These are phyloP conservation scores for Dissostichus mawsoni DNA, from an alignment of 2,113 vertebrate genomes.

Conservation along the genomic window DNA sequence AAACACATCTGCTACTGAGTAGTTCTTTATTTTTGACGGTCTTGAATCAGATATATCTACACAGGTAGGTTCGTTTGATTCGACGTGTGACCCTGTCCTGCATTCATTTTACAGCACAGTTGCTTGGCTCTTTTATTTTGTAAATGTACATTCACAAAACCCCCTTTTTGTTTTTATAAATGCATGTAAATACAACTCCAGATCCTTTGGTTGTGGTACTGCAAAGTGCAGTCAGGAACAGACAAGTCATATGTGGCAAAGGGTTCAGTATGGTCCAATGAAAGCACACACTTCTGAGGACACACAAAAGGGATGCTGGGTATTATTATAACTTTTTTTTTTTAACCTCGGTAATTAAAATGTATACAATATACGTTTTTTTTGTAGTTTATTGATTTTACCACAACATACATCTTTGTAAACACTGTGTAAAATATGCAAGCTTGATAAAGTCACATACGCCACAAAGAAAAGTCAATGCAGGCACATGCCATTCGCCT, in stretches of 20 bases:
- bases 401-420: conserved; percentile 82
- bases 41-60: conserved; percentile 84
- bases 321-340: conserved; percentile 44
- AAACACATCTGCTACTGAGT: conserved; percentile 94
- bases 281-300: conserved; percentile 76
- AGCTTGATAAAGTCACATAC: conserved; percentile 83
- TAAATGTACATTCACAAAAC: conserved; percentile 68
- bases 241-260: conserved; percentile 58
- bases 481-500: conserved; percentile 81
- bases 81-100: conserved; percentile 51
- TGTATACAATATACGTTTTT: conserved; percentile 75
- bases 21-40: conserved; percentile 84
- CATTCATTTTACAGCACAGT: conserved; percentile 61
- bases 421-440: conserved; percentile 85
- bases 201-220: conserved; percentile 83
- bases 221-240: conserved; percentile 73
- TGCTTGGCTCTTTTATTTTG: conserved; percentile 50
- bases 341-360: conserved; percentile 72
- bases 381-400: conserved; percentile 74
- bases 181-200: conserved; percentile 62
- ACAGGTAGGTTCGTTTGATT: conserved; percentile 79
- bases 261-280: conserved; percentile 60
- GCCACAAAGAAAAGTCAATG: conserved; percentile 77
- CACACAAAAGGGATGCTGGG: conserved; percentile 71
- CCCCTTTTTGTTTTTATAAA: conserved; percentile 7